These are phyloP conservation scores for Isotomurus palustris DNA, from an alignment of 2,888 invertebrate genomes.

Conservation along the genomic window DNA sequence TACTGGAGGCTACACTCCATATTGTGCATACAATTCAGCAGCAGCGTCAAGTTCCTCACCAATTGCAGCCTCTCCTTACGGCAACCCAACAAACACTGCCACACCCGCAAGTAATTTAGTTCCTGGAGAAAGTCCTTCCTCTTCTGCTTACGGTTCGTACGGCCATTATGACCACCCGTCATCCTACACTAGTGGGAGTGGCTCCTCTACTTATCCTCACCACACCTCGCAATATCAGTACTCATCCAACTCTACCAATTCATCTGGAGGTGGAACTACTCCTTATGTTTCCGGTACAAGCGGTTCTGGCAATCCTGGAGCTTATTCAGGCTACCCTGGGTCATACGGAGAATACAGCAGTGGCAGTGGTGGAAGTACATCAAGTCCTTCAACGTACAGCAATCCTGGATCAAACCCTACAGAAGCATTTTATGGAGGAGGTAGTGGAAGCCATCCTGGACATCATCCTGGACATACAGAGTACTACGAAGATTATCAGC, in stretches of 20 bases:
- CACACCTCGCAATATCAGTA: conserved; percentile 2
- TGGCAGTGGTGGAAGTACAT: no score
- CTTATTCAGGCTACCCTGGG: no score
- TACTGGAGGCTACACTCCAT: no score
- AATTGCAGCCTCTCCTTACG: background rate
- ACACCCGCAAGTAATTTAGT: background rate
- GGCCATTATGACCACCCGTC: background rate
- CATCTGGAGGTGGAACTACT: background rate
- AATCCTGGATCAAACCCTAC: background rate
- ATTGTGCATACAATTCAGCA: no score
- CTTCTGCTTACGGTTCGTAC: background rate
- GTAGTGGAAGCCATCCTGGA: background rate
- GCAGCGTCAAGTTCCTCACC: no score
- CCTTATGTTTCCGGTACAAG: background rate
- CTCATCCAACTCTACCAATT: background rate
- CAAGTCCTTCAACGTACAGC: background rate
- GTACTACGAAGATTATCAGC: conserved; percentile 1
- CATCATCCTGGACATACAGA: background rate
- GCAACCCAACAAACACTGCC: background rate
- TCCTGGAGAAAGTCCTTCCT: background rate
- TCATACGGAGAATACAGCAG: no score
- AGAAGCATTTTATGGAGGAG: background rate
- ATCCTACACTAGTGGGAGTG: background rate
- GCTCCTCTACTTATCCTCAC: conserved; percentile 18
- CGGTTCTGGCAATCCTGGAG: background rate